Percentiles rank a stretch among this genome's conserved stretches.
Conservation (phyloP, 2,113 vertebrate species). For the Sakesphorus luctuosus region DNA sequence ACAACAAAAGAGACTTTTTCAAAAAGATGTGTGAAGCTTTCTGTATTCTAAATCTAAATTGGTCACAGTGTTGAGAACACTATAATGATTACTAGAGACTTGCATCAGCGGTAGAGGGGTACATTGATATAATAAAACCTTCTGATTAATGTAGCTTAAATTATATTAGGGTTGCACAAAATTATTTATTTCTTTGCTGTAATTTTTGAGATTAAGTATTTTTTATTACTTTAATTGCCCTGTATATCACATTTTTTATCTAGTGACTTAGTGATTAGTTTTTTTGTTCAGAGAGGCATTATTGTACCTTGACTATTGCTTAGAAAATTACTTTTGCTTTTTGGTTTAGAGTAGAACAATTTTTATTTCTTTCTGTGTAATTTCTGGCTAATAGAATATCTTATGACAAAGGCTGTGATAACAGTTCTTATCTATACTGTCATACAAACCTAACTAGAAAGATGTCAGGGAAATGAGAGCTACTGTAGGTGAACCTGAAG, state of each 20-base stretch:
- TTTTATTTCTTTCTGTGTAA: not conserved
- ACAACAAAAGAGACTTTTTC: not conserved
- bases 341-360: not conserved
- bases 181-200: not conserved
- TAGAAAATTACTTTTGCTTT: not conserved
- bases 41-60: not conserved
- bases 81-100: not conserved
- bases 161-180: not conserved
- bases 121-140: not conserved
- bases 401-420: not conserved
- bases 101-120: not conserved
- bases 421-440: not conserved
- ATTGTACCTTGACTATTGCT: not conserved
- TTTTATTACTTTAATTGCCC: not conserved
- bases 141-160: not conserved
- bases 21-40: not conserved
- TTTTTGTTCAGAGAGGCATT: not conserved
- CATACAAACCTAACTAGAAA: not conserved
- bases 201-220: not conserved
- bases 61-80: not conserved
- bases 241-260: not conserved
- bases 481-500: not conserved
- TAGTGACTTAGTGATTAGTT: not conserved
- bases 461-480: not conserved
- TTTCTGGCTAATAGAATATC: not conserved